Base-by-base conservation (phyloP, 2,113 vertebrate genomes). In the Furnarius figulus region DNA sequence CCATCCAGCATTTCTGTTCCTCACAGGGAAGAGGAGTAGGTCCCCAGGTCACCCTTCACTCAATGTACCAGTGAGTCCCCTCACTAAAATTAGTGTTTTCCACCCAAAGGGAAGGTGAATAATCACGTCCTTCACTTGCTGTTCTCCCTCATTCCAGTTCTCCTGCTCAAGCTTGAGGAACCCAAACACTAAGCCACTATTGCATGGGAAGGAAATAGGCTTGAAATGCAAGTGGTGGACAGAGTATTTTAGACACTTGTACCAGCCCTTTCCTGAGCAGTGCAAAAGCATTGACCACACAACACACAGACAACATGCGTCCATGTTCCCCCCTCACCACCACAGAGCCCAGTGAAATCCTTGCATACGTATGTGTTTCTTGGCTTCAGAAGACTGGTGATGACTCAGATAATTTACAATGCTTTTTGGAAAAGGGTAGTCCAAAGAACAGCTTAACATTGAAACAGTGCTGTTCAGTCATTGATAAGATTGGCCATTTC, bases 371-470 rank as follows among this genome's bases (percentile, higher is more conserved):
- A 25, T 1, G 0, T 55, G 44, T 35, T 86, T 27, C 74, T 90
- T 85, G 89, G 47, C 73, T 93, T 91, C 83, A 56, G 30, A 47
- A 37, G 35, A 23, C 21, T 59, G 62, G 35, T 1, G 1, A 24
- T 81, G 72, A 90, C 83, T 96, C 68, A 90, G 86, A 71, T 89
- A 55, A 86, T 88, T 90, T 56, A 17, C 12, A 55, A 17, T 50
- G 47, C 21, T 55, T 67, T 73, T 72, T 78, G 73, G 68, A 94
- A 84, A 56, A 75, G 73, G 71, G 52, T n/a, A 70, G n/a, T 72
- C 35, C 53, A 85, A 67, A 76, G 59, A 85, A 59, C 21, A 67
- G 46, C 67, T 87, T 85, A 62, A 68, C 75, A 46, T 5, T 73
- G 68, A 89, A 87, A 78, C 3, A 31, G 18, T 58, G 12, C 58